phyloP scores from a whole-genome alignment of 2,113 vertebrate genomes.

The Tetrao urogallus region DNA sequence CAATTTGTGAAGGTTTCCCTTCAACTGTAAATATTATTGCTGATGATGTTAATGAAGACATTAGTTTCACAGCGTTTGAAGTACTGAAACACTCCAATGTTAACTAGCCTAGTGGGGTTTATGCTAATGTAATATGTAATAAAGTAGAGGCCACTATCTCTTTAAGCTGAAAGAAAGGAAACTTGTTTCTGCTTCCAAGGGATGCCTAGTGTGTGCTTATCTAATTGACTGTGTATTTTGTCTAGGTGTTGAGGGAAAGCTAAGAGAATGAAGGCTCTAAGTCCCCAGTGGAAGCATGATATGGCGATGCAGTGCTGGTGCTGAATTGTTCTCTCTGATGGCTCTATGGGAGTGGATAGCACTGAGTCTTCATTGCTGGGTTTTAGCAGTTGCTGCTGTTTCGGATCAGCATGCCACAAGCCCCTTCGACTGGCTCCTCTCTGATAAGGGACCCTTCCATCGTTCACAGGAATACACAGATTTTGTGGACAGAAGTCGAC shows the following conservation, averaged over 20 bases:
- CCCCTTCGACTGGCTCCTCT: constrained; percentile 98
- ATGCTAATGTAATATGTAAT: constrained; percentile 44
- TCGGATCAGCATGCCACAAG: constrained; percentile 92
- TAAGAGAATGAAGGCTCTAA: constrained; percentile 91
- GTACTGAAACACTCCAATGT: constrained; percentile 23
- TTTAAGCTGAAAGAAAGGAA: constrained; percentile 46
- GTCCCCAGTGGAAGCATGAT: constrained; percentile 89
- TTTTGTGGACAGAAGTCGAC: constrained; percentile 96
- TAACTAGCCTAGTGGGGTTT: constrained; percentile 57
- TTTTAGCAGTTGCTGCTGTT: constrained; percentile 85
- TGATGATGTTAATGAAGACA: constrained; percentile 47
- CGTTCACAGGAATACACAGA: constrained; percentile 97
- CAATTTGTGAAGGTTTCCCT: constrained; percentile 38
- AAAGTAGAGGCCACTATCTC: constrained; percentile 34
- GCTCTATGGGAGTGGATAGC: constrained; percentile 97
- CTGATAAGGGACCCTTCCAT: constrained; percentile 98
- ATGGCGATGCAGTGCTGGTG: constrained; percentile 87
- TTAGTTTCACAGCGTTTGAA: constrained; percentile 37
- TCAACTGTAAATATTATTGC: constrained; percentile 52
- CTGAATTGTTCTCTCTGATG: constrained; percentile 94
- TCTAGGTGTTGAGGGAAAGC: constrained; percentile 86
- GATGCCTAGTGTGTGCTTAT: constrained; percentile 66
- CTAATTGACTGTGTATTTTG: constrained; percentile 76
- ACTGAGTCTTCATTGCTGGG: constrained; percentile 97
- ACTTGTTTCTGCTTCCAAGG: constrained; percentile 46